These are phyloP conservation scores for Leptoclinus maculatus DNA, from an alignment of 2,797 vertebrate genomes.

Conservation along the genomic window DNA sequence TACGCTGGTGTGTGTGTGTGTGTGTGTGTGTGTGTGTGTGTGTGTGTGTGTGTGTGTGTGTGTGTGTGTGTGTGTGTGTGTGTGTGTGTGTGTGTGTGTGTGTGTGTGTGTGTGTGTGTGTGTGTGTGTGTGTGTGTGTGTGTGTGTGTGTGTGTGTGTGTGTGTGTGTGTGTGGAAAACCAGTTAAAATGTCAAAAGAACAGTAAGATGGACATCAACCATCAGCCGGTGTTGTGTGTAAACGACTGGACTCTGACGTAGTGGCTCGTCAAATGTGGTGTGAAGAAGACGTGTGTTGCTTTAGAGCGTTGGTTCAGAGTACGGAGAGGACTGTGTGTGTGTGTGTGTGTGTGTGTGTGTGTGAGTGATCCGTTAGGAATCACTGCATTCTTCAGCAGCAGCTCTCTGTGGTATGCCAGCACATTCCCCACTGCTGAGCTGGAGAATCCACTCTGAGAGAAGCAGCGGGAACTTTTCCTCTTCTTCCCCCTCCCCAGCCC, in stretches of 20 bases:
- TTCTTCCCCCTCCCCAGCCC: conserved; percentile 32
- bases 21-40: too few relatives aligned
- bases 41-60: too few relatives aligned
- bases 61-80: neutral
- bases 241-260: neutral
- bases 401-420: conserved; percentile 88
- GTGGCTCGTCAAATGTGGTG: neutral
- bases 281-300: neutral
- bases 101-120: too few relatives aligned
- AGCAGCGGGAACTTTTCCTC: conserved; percentile 75
- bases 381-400: conserved; percentile 89
- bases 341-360: conserved; percentile 16
- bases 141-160: too few relatives aligned
- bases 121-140: too few relatives aligned
- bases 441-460: conserved; percentile 81
- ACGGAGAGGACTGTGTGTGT: conserved; percentile 16
- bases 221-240: conserved; percentile 16
- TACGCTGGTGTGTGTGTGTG: too few relatives aligned
- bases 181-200: neutral
- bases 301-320: neutral
- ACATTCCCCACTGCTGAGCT: conserved; percentile 95
- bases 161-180: too few relatives aligned
- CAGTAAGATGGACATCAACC: neutral
- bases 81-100: too few relatives aligned
- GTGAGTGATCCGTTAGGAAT: conserved; percentile 81